phyloP scores from a whole-genome alignment of 2,888 invertebrate genomes.

The Mechanitis messenoides region DNA sequence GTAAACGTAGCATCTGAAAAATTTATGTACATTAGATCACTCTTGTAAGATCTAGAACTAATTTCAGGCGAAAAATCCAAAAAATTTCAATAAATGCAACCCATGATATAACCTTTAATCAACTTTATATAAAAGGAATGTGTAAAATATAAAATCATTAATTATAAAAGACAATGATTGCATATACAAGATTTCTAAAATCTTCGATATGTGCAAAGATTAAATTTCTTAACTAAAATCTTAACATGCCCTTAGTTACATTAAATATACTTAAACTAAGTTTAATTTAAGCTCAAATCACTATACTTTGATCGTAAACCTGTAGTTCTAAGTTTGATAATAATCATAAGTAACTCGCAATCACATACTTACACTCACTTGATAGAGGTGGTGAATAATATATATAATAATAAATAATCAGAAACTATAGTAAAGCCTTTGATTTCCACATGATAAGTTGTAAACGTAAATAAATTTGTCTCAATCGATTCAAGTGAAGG shows the following conservation, averaged over 20 bases:
- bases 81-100: slow-evolving; percentile 1
- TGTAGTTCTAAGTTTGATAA: slow-evolving; percentile 15
- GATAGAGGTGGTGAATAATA: background rate
- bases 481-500: too few relatives aligned
- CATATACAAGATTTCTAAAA: slow-evolving; percentile 7
- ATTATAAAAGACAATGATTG: background rate
- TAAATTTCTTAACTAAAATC: slow-evolving; percentile 24
- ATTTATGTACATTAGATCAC: background rate
- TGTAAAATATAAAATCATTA: background rate
- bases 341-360: background rate
- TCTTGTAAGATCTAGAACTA: background rate
- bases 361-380: background rate
- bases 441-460: background rate
- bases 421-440: slow-evolving; percentile 5
- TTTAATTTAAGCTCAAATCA: slow-evolving; percentile 34
- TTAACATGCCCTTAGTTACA: slow-evolving; percentile 28
- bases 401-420: background rate
- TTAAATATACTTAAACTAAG: slow-evolving; percentile 30
- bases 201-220: slow-evolving; percentile 27
- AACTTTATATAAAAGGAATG: slow-evolving; percentile 1
- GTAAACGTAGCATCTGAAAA: background rate
- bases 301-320: slow-evolving; percentile 30
- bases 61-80: background rate
- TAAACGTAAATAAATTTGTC: too few relatives aligned
- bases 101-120: background rate